These are phyloP conservation scores for Chaenogobius annularis DNA, from an alignment of 2,113 vertebrate species.

Conservation along the genomic window DNA sequence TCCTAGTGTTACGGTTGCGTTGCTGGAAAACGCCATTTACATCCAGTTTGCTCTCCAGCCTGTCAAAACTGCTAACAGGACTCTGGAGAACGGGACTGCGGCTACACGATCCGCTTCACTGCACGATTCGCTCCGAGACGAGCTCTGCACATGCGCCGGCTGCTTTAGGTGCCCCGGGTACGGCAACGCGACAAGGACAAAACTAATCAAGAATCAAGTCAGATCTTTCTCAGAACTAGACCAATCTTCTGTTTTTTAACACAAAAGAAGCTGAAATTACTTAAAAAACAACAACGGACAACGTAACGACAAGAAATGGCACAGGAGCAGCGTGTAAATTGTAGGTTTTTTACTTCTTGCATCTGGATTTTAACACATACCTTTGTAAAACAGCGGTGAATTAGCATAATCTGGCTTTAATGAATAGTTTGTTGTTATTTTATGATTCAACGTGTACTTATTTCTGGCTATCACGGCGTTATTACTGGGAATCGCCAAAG, in stretches of 20 bases:
- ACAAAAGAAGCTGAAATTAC: not conserved
- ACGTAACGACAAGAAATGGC: not conserved
- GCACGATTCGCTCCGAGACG: not conserved
- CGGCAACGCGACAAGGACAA: not conserved
- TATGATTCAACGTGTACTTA: not conserved
- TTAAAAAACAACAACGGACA: not conserved
- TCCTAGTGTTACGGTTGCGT: too few species aligned
- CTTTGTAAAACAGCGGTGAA: not conserved
- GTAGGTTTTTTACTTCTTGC: not conserved
- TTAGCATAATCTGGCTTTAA: not conserved
- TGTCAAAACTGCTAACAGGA: slow-evolving; percentile 63
- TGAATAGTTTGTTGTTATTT: not conserved
- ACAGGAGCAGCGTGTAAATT: not conserved
- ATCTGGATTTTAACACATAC: not conserved
- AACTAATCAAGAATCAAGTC: not conserved
- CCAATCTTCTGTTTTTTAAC: not conserved
- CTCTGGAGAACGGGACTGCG: slow-evolving; percentile 22
- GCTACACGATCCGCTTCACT: not conserved
- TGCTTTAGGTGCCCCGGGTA: not conserved
- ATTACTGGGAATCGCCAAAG: not conserved
- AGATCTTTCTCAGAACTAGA: not conserved
- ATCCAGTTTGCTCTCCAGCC: slow-evolving; percentile 6
- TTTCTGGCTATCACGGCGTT: not conserved
- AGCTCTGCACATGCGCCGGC: not conserved
- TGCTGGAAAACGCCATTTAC: not conserved